Evolutionary conservation across 2,113 vertebrate genomes (phyloP).

Genomic region (Anthoscopus minutus): DNA sequence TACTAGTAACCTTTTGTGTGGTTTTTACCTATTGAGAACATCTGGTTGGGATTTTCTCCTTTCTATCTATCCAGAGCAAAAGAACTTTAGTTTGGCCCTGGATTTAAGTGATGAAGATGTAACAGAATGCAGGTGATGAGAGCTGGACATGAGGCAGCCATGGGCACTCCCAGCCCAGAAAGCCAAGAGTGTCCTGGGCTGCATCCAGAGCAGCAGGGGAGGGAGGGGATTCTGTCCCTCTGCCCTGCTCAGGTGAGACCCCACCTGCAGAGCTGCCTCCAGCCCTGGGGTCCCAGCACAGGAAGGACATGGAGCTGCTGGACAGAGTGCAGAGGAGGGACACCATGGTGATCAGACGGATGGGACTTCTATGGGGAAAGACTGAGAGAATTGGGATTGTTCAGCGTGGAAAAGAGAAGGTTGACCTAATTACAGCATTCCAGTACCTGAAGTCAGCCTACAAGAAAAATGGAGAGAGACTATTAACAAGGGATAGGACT

Average conservation of each 20-base stretch:
- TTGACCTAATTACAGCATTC: not conserved
- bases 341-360: not conserved
- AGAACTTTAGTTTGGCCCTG: not conserved
- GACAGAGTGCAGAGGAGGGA: too few species aligned
- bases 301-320: not conserved
- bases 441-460: not conserved
- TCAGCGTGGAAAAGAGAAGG: not conserved
- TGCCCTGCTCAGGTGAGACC: not conserved
- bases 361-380: not conserved
- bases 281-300: not conserved
- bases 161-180: not conserved
- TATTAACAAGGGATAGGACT: not conserved
- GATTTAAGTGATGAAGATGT: not conserved
- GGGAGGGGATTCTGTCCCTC: not conserved
- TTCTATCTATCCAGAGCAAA: not conserved
- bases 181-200: not conserved
- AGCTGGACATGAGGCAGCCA: not conserved
- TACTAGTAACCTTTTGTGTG: not conserved
- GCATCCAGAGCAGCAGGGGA: not conserved
- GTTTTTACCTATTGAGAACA: not conserved
- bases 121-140: not conserved
- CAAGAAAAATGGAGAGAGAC: not conserved
- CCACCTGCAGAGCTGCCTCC: not conserved
- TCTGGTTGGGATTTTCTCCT: not conserved
- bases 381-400: not conserved